Conservation (phyloP, 2,888 invertebrate genomes). For the Druceiella hillmani region DNA sequence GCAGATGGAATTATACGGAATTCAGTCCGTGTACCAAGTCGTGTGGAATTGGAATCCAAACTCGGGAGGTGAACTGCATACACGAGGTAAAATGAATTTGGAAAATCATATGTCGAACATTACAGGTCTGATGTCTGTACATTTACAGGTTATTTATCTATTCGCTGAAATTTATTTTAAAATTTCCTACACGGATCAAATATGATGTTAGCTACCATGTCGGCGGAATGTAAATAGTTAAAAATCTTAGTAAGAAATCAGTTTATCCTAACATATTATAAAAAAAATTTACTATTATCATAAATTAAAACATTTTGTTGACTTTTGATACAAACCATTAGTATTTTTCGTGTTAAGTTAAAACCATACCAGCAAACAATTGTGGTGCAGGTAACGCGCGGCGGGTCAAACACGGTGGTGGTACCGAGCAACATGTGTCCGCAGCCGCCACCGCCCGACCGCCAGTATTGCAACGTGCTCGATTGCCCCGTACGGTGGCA, state of each 20-base stretch:
- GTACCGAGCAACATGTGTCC: constrained; percentile 94
- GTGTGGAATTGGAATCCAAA: constrained; percentile 92
- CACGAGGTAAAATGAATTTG: constrained; percentile 52
- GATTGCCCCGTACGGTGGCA: constrained; percentile 93
- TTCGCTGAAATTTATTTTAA: too few relatives aligned
- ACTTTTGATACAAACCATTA: too few relatives aligned
- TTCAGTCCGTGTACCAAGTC: constrained; percentile 87
- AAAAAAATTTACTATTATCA: too few relatives aligned
- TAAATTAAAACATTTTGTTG: too few relatives aligned
- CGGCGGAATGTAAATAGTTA: too few relatives aligned
- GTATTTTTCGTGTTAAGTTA: too few relatives aligned
- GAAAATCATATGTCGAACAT: not conserved
- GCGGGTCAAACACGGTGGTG: constrained; percentile 82
- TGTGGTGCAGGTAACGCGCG: constrained; percentile 77
- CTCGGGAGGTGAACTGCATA: constrained; percentile 83
- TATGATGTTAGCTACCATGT: too few relatives aligned
- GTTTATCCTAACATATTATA: too few relatives aligned
- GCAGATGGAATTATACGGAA: constrained; percentile 82
- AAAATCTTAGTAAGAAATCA: too few relatives aligned
- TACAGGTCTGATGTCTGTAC: not conserved
- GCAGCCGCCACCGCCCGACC: constrained; percentile 81
- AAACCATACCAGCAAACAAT: too few relatives aligned
- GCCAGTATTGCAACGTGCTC: constrained; percentile 87
- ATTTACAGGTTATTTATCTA: not conserved
- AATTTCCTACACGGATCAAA: too few relatives aligned